Base-by-base conservation (phyloP, 2,113 vertebrate genomes). In the Elephantulus edwardii region DNA sequence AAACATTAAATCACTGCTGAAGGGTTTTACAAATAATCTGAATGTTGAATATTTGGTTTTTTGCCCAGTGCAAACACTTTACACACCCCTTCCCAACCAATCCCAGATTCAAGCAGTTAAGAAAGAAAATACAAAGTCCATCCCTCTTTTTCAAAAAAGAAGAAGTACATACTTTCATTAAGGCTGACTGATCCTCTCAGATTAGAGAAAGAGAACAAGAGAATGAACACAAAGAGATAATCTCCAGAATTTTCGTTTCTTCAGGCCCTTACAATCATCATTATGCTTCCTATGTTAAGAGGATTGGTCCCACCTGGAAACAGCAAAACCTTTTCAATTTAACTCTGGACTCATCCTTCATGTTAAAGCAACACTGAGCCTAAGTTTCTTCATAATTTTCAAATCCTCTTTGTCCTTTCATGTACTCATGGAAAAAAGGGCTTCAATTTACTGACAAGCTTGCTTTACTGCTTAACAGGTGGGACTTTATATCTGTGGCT, bases 1-100 rank as follows among this genome's bases (percentile, higher is more conserved):
- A 93, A 92, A 80, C 90, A 95, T 95, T 95, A 92, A 93, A 91
- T 93, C 56, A 93, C 91, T 84, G 54, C 68, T 92, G 46, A 93
- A 56, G 70, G 91, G 86, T 87, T 95, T 93, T 79, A 84, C 78
- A 95, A 95, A 93, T 82, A 95, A 72, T 68, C 42, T 56, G 20
- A 66, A 72, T 88, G 72, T 58, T 92, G 76, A 92, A 83, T 95
- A 88, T 90, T 93, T 90, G 85, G n/a, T 68, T 46, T 84, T 92
- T 88, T 79, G 52, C 80, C 70, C 40, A 92, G 85, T 89, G 92
- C 74, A 95, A 92, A 84, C 50, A 76, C 77, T 92, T 96, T 81
- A 91, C 35, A 77, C 89, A 89, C 26, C 46, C 30, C 28, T 17
- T 10, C 46, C 35, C n/a, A 95, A 93, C 28, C 58, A 74, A 80